A percentile compares a stretch with the other conserved stretches of the same genome.
Conservation (phyloP, 2,113 vertebrate species). For the Gopherus flavomarginatus region DNA sequence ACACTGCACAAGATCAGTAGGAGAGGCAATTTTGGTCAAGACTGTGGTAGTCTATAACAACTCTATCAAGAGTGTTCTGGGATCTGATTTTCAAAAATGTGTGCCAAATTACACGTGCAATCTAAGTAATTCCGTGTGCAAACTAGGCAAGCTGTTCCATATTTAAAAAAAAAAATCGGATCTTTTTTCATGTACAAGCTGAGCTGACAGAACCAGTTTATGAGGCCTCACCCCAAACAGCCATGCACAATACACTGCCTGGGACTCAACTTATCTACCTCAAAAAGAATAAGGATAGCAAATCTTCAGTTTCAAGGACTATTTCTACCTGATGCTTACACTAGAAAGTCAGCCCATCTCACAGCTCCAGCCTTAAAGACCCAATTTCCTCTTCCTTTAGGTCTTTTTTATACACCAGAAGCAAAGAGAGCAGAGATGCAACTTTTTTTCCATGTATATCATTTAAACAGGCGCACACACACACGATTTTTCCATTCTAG, state of each 20-base stretch:
- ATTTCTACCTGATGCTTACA: constrained; percentile 32
- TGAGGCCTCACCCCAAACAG: neutral
- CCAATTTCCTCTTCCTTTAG: neutral
- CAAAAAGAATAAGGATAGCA: neutral
- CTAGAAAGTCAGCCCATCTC: neutral
- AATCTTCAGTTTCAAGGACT: neutral
- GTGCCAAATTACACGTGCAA: neutral
- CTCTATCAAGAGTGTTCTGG: neutral
- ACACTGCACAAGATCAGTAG: neutral
- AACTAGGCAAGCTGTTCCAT: neutral
- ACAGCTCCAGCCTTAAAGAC: neutral
- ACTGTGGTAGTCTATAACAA: neutral
- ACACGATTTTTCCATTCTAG: neutral
- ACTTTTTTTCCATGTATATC: fast-evolving
- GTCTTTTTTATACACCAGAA: neutral
- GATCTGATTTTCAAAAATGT: neutral
- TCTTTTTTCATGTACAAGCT: neutral
- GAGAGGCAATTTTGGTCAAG: neutral
- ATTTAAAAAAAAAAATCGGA: neutral
- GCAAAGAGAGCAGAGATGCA: neutral
- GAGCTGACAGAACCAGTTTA: neutral
- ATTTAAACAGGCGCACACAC: neutral
- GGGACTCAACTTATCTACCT: neutral
- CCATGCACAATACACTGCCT: neutral
- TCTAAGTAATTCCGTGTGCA: neutral